Evolutionary conservation across 2,797 vertebrate genomes (phyloP).

Genomic region (Hypotaenidia okinawae): DNA sequence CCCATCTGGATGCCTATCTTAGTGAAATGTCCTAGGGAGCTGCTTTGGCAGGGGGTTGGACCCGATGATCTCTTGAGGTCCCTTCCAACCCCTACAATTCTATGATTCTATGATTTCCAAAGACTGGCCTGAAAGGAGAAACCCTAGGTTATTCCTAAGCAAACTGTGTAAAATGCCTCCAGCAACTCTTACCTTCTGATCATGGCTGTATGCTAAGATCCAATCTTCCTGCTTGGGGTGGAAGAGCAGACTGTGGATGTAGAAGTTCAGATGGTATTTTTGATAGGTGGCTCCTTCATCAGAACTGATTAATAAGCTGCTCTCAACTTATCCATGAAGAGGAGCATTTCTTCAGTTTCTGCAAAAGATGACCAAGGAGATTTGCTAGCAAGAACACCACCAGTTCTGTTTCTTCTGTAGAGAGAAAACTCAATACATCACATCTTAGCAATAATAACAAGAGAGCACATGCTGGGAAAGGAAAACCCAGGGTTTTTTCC

Average conservation of each 20-base stretch:
- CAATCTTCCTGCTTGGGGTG: conserved; percentile 96
- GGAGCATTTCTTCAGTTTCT: neutral
- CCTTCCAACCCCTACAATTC: too few relatives aligned
- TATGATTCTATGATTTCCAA: too few relatives aligned
- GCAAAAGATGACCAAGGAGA: neutral
- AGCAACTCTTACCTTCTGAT: conserved; percentile 86
- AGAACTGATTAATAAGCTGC: conserved; percentile 94
- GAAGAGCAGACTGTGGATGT: conserved; percentile 95
- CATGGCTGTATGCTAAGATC: conserved; percentile 97
- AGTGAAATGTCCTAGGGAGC: too few relatives aligned
- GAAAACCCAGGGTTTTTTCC: neutral
- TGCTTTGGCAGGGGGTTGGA: too few relatives aligned
- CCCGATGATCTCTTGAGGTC: too few relatives aligned
- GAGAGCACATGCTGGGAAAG: neutral
- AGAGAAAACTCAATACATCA: neutral
- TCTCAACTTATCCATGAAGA: conserved; percentile 78
- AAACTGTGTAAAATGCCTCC: neutral
- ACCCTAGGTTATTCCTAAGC: neutral
- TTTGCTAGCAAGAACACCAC: neutral
- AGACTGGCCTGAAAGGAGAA: neutral
- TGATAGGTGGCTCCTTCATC: conserved; percentile 99
- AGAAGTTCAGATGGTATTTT: conserved; percentile 95
- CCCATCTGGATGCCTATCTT: too few relatives aligned
- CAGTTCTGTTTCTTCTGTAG: neutral
- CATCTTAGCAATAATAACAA: neutral